phyloP scores from a whole-genome alignment of 2,888 invertebrate species.

The Oligia strigilis region DNA sequence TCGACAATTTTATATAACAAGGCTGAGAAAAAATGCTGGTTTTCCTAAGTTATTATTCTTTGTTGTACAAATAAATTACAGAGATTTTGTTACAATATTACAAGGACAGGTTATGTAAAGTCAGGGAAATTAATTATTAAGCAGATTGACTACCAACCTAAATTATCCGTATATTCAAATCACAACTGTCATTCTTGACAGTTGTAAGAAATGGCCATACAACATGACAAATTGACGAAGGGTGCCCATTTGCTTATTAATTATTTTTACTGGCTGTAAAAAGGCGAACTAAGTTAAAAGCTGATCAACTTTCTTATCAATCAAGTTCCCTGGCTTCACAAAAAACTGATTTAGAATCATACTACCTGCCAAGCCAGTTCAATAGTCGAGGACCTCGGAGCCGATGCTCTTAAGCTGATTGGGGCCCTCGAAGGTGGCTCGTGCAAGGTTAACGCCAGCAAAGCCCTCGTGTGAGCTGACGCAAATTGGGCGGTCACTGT shows the following conservation, averaged over 20 bases:
- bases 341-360: not conserved
- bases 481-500: constrained; percentile 87
- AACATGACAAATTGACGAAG: not conserved
- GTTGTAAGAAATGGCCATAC: not conserved
- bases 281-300: not conserved
- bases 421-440: constrained; percentile 87
- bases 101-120: not conserved
- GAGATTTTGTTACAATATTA: not conserved
- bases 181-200: not conserved
- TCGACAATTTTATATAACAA: not conserved
- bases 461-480: constrained; percentile 85
- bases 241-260: not conserved
- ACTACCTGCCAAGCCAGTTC: constrained; percentile 87
- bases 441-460: constrained; percentile 85
- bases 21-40: not conserved
- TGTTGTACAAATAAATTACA: not conserved
- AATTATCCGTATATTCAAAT: not conserved
- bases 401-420: constrained; percentile 82
- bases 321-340: not conserved
- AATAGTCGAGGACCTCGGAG: constrained; percentile 82
- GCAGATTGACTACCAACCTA: not conserved
- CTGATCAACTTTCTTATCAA: not conserved
- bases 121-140: not conserved
- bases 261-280: not conserved
- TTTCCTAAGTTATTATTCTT: not conserved